Conservation (phyloP, 1,140 invertebrate species). For the Calephelis virginiensis region DNA sequence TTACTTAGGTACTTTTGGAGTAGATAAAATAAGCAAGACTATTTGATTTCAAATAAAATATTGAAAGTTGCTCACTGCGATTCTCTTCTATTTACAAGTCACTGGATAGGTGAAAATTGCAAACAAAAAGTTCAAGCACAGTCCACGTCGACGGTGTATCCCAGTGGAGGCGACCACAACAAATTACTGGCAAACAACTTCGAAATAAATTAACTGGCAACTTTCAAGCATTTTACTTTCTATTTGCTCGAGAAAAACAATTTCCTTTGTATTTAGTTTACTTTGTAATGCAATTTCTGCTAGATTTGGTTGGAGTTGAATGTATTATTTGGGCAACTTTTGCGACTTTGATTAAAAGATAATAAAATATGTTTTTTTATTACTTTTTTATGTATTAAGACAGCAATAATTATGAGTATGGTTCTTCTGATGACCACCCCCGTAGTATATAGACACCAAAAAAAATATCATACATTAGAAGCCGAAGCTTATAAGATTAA, state of each 20-base stretch:
- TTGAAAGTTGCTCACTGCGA: too few relatives aligned
- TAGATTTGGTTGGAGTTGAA: slow-evolving; percentile 21
- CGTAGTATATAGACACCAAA: too few relatives aligned
- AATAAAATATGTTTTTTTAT: too few relatives aligned
- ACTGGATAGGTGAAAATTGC: slow-evolving; percentile 43
- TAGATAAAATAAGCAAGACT: background rate
- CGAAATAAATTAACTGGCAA: slow-evolving; percentile 75
- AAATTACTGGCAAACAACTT: slow-evolving; percentile 74
- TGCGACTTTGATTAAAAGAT: background rate
- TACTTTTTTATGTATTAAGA: too few relatives aligned
- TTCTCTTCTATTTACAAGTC: slow-evolving; percentile 1
- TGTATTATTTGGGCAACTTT: slow-evolving; percentile 8
- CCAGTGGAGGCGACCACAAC: slow-evolving; percentile 60
- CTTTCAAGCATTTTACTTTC: slow-evolving; percentile 73
- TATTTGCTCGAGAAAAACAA: slow-evolving; percentile 67
- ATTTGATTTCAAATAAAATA: background rate
- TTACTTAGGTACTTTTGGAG: background rate
- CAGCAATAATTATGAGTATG: too few relatives aligned
- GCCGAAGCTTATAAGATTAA: too few relatives aligned
- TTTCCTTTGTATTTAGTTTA: slow-evolving; percentile 64
- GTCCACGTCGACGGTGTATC: slow-evolving; percentile 49
- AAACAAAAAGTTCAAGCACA: slow-evolving; percentile 57
- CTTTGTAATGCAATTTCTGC: slow-evolving; percentile 36
- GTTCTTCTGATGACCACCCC: too few relatives aligned
- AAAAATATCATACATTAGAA: too few relatives aligned